These are phyloP conservation scores for Steinernema feltiae DNA, from an alignment of 1,140 invertebrate genomes.

Conservation along the genomic window DNA sequence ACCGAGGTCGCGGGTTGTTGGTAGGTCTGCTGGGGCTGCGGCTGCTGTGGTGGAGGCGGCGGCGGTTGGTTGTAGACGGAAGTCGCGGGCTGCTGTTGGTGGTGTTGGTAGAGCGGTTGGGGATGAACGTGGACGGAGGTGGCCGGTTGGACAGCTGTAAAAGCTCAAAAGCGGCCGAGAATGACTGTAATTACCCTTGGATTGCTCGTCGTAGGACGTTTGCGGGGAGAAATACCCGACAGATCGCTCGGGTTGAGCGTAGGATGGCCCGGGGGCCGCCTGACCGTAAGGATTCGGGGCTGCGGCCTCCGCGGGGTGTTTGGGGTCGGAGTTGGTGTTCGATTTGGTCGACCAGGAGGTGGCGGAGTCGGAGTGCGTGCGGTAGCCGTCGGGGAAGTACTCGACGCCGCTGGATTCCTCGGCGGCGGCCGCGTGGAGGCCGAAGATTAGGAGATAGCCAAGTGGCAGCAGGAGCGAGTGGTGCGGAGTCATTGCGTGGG, in stretches of 20 bases:
- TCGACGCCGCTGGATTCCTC: background rate
- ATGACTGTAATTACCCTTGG: background rate
- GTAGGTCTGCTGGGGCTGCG: background rate
- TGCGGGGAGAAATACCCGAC: background rate
- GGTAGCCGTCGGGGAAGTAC: background rate
- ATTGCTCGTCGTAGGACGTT: background rate
- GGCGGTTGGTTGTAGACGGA: background rate
- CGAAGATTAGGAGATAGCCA: background rate
- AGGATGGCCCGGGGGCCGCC: background rate
- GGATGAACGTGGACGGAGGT: background rate
- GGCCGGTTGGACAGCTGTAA: too few species aligned
- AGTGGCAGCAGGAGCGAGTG: background rate
- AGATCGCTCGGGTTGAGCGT: background rate
- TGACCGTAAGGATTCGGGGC: background rate
- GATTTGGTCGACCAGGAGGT: background rate
- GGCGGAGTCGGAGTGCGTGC: background rate
- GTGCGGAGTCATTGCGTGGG: background rate
- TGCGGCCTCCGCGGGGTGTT: background rate
- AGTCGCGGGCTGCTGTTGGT: background rate
- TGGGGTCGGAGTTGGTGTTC: background rate
- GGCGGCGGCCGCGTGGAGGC: background rate
- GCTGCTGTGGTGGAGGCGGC: too few species aligned
- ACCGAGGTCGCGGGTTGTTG: background rate
- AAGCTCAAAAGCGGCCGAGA: background rate
- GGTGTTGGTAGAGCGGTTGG: background rate